Percentiles rank a stretch among this genome's conserved stretches.
Evolutionary conservation across 2,113 vertebrate species (phyloP).

Genomic region (Shinisaurus crocodilurus): DNA sequence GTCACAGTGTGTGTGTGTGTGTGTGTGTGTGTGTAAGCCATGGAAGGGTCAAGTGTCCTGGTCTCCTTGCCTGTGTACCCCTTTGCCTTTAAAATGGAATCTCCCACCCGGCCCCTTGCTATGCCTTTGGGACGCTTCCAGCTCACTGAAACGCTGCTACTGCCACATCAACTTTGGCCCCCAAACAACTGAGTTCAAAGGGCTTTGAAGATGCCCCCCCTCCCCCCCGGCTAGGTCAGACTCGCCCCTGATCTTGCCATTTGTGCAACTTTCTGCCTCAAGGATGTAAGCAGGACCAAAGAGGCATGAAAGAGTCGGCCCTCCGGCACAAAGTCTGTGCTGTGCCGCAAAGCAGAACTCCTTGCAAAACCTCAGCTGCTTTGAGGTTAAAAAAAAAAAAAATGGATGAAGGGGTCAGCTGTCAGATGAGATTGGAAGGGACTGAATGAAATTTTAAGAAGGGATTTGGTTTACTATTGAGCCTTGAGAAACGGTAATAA

Average conservation of each 20-base stretch:
- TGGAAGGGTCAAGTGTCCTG: fast-evolving
- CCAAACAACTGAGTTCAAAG: too few species aligned
- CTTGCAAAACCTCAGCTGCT: not conserved
- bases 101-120: not conserved
- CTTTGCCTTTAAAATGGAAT: not conserved
- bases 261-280: too few species aligned
- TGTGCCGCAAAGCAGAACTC: not conserved
- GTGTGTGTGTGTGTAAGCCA: too few species aligned
- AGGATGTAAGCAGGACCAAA: not conserved
- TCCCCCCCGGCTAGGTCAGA: too few species aligned
- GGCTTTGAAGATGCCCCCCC: too few species aligned
- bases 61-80: not conserved
- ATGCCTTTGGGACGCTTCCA: too few species aligned
- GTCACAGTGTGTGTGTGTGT: too few species aligned
- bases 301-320: not conserved
- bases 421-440: not conserved
- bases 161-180: too few species aligned
- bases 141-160: too few species aligned
- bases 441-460: not conserved
- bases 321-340: not conserved
- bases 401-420: not conserved
- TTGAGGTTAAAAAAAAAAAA: too few species aligned
- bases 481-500: not conserved
- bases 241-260: too few species aligned
- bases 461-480: not conserved